phyloP scores from a whole-genome alignment of 2,797 vertebrate genomes.

The Microctenopoma stevenorrisi region DNA sequence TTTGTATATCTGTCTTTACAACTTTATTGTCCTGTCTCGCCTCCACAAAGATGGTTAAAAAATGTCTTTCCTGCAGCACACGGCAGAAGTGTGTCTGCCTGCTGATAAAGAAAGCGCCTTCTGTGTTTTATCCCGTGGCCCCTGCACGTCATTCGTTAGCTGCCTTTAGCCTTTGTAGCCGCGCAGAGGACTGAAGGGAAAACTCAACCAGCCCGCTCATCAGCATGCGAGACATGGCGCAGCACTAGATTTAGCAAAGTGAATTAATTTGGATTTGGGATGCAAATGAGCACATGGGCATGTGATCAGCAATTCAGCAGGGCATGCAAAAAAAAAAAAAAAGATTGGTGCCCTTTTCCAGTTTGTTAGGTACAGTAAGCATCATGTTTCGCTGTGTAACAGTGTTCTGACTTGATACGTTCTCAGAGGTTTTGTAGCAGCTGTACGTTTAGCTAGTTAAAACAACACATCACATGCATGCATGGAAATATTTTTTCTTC shows the following conservation, averaged over 20 bases:
- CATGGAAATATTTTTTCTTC: not conserved
- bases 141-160: conserved; percentile 53
- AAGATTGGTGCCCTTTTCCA: conserved; percentile 69
- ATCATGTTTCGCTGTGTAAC: conserved; percentile 69
- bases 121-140: conserved; percentile 53
- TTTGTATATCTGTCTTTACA: conserved; percentile 95
- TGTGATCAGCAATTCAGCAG: conserved; percentile 93
- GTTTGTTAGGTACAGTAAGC: conserved; percentile 56
- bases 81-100: conserved; percentile 55
- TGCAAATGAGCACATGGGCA: conserved; percentile 93
- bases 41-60: conserved; percentile 81
- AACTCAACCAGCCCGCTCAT: conserved; percentile 89
- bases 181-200: conserved; percentile 84
- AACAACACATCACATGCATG: conserved; percentile 27
- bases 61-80: conserved; percentile 80
- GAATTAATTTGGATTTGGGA: conserved; percentile 99
- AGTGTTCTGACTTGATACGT: conserved; percentile 42
- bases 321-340: conserved; percentile 79
- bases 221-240: conserved; percentile 94
- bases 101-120: conserved; percentile 70
- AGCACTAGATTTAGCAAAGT: conserved; percentile 97
- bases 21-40: conserved; percentile 92
- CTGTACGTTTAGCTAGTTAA: conserved; percentile 20
- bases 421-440: conserved; percentile 32
- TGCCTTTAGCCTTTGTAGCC: conserved; percentile 89